phyloP scores from a whole-genome alignment of 2,888 invertebrate species.

The Xanthorhoe designata region DNA sequence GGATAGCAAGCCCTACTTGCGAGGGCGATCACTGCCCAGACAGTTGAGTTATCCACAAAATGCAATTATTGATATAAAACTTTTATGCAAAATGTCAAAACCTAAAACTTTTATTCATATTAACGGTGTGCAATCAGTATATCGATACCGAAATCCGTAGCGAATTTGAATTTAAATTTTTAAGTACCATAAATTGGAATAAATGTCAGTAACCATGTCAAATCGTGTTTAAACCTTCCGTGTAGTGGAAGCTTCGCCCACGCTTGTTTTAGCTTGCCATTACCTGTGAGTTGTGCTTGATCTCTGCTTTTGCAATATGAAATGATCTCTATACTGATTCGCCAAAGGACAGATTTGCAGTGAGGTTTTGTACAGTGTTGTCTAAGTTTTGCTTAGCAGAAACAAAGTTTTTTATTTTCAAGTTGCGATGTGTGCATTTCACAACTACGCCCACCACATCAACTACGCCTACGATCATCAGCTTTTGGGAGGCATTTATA shows the following conservation, averaged over 20 bases:
- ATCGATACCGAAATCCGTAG: slow-evolving; percentile 4
- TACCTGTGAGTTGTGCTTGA: slow-evolving; percentile 61
- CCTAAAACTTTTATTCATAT: slow-evolving; percentile 14
- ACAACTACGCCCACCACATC: slow-evolving; percentile 65
- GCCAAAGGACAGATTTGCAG: slow-evolving; percentile 42
- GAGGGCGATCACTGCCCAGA: slow-evolving; percentile 17
- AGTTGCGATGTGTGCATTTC: slow-evolving; percentile 66
- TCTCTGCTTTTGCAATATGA: slow-evolving; percentile 36
- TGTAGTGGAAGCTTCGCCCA: slow-evolving; percentile 58
- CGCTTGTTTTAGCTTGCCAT: slow-evolving; percentile 58
- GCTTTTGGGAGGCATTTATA: slow-evolving; percentile 56
- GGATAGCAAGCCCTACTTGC: too few species aligned
- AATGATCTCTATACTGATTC: slow-evolving; percentile 46
- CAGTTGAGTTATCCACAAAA: slow-evolving; percentile 16
- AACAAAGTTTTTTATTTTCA: slow-evolving; percentile 50
- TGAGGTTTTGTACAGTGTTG: slow-evolving; percentile 30
- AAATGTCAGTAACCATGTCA: slow-evolving; percentile 56
- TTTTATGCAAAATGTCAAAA: slow-evolving; percentile 3
- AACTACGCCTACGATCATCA: slow-evolving; percentile 61
- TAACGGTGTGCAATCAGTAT: slow-evolving; percentile 10
- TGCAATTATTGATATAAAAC: slow-evolving; percentile 36
- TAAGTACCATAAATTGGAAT: slow-evolving; percentile 48
- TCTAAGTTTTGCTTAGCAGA: slow-evolving; percentile 57
- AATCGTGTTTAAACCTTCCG: slow-evolving; percentile 60
- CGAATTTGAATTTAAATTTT: slow-evolving; percentile 15